Percentiles rank a stretch among this genome's conserved stretches.
These are phyloP conservation scores for Pogonomyrmex californicus DNA, from an alignment of 1,140 invertebrate genomes.

Conservation along the genomic window DNA sequence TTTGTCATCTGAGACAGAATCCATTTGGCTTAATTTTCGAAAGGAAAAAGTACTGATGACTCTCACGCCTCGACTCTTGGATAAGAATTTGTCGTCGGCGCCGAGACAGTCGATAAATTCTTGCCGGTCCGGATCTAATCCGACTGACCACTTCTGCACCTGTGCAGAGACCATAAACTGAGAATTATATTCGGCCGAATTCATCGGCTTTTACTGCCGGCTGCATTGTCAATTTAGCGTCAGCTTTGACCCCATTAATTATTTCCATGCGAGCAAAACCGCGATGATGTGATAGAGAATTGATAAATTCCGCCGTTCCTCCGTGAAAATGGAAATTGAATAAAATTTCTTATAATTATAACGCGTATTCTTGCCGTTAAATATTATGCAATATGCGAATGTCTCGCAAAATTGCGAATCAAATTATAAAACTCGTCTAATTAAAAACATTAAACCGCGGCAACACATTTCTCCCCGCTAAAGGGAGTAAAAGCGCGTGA, in stretches of 20 bases:
- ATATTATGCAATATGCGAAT: not conserved
- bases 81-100: conserved; percentile 33
- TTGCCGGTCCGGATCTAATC: conserved; percentile 52
- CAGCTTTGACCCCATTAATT: conserved; percentile 67
- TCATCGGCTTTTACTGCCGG: conserved; percentile 62
- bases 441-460: conserved; percentile 10
- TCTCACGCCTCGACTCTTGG: conserved; percentile 16
- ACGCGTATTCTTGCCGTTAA: not conserved
- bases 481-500: not conserved
- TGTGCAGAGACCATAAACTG: conserved; percentile 60
- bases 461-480: not conserved
- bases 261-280: conserved; percentile 47
- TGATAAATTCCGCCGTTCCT: conserved; percentile 24
- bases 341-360: not conserved
- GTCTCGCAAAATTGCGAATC: not conserved
- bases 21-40: conserved; percentile 38
- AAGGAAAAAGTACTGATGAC: conserved; percentile 27
- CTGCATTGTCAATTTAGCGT: conserved; percentile 22
- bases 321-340: conserved; percentile 44
- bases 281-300: conserved; percentile 34
- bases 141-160: conserved; percentile 35
- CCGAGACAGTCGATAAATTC: conserved; percentile 48
- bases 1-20: conserved; percentile 18
- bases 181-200: conserved; percentile 55
- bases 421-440: conserved; percentile 27